Evolutionary conservation across 2,797 vertebrate genomes (phyloP), one percentile per base, ranked within the genome.

Genomic region (Perodicticus potto): DNA sequence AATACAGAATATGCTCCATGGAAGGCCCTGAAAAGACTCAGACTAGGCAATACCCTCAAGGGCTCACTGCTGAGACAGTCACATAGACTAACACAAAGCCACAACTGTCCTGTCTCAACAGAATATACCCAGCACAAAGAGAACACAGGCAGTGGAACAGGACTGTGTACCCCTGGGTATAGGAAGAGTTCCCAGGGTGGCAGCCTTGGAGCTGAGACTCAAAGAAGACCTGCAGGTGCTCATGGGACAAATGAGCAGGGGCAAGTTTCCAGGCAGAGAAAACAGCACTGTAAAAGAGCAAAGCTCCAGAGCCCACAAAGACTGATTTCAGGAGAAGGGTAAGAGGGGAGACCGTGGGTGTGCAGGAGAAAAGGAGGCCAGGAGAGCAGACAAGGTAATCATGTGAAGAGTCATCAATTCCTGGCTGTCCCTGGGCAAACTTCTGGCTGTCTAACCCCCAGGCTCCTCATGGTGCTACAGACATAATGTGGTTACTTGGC

Each of bases 71-170:
- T 5, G 9, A n/a, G 72, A 59, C 63, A 45, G 88, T 78, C 80
- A 34, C 43, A 25, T 2, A 23, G 81, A 27, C 55, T 59, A 11
- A 13, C 1, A 55, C 29, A 11, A 61, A 1, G 61, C 74, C 92
- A 73, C 29, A 2, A 32, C 0, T 4, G 0, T 17, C 76, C 5
- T 1, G 0, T 17, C 89, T 81, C 13, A 34, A 55, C 0, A 2
- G 67, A 63, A 17, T 0, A 25, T 1, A 13, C 23, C 17, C 3
- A 1, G 45, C 6, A 29, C 23, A 57, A 14, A 40, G 55, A 74
- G 34, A 19, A 25, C 37, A 27, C 32, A 12, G 77, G 74, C 20
- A 14, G 65, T 0, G 1, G 70, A 1, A 29, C 34, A 76, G 49
- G n/a, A n/a, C 67, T 69, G 67, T 22, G 17, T 69, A n/a, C 67